Conservation (phyloP, 1,140 invertebrate genomes). For the Trichomalopsis sarcophagae region DNA sequence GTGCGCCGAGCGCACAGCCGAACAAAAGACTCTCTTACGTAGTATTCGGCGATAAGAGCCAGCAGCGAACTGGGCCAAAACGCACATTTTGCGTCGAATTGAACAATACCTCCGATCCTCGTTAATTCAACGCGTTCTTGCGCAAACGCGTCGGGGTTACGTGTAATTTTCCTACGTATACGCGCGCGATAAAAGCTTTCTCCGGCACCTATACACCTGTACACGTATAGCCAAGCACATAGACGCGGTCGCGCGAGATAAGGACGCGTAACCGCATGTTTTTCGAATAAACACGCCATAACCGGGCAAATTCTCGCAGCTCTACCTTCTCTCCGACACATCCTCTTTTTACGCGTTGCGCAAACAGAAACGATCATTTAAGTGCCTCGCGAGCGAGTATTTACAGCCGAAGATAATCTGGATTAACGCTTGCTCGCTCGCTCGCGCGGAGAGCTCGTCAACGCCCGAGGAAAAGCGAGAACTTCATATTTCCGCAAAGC, state of each 20-base stretch:
- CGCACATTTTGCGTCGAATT: background rate
- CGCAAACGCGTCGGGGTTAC: too few relatives aligned
- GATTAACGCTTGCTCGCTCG: background rate
- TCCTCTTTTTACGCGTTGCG: background rate
- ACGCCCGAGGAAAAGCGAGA: conserved; percentile 5
- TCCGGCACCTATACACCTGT: background rate
- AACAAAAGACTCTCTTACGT: background rate
- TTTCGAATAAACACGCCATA: conserved; percentile 29
- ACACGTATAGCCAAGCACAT: background rate
- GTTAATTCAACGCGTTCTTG: conserved; percentile 7
- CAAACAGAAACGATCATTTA: conserved; percentile 11
- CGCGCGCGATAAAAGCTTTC: background rate
- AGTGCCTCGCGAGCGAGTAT: conserved; percentile 10
- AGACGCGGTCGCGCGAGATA: background rate
- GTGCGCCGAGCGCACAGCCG: background rate
- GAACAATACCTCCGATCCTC: conserved; percentile 9
- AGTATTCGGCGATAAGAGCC: conserved; percentile 6
- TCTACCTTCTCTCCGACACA: background rate
- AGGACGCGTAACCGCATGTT: background rate
- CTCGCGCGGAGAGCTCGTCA: conserved; percentile 14
- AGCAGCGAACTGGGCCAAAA: conserved; percentile 6
- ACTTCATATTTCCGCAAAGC: background rate
- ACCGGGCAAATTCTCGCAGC: background rate
- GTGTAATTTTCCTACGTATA: too few relatives aligned
- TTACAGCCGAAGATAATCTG: conserved; percentile 48